Evolutionary conservation across 2,888 invertebrate genomes (phyloP).

Genomic region (Metallyticus violacea): DNA sequence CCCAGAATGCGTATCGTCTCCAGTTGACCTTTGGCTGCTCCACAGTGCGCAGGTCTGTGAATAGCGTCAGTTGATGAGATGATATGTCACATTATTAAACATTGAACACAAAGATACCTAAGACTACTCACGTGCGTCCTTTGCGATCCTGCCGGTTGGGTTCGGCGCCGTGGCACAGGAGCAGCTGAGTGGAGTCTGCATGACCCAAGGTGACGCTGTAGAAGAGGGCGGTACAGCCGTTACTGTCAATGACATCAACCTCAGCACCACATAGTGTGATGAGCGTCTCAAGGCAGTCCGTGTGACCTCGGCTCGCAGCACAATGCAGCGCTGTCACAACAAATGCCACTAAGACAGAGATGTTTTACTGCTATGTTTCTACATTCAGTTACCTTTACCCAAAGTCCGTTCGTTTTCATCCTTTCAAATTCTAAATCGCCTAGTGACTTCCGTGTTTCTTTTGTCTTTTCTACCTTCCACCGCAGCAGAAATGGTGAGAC

Average conservation of each 20-base stretch:
- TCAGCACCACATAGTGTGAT: conserved; percentile 84
- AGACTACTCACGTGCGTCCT: conserved; percentile 78
- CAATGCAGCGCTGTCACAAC: conserved; percentile 88
- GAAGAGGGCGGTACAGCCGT: conserved; percentile 94
- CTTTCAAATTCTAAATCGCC: too few species aligned
- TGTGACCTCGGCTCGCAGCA: conserved; percentile 94
- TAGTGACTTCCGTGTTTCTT: too few species aligned
- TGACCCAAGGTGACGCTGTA: conserved; percentile 96
- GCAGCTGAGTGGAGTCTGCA: conserved; percentile 84
- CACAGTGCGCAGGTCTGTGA: conserved; percentile 82
- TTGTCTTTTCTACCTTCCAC: too few species aligned
- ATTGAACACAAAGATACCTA: too few species aligned
- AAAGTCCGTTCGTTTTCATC: too few species aligned
- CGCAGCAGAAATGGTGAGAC: too few species aligned
- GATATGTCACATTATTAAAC: not conserved
- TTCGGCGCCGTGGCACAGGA: conserved; percentile 87
- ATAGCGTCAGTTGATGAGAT: not conserved
- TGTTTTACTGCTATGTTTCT: too few species aligned
- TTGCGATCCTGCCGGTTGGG: conserved; percentile 90
- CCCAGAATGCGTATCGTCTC: conserved; percentile 78
- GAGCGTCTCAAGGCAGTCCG: conserved; percentile 84
- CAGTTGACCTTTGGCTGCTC: conserved; percentile 93
- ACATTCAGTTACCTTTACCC: too few species aligned
- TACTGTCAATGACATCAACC: conserved; percentile 86
- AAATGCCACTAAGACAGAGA: too few species aligned